Evolutionary conservation across 2,797 vertebrate species (phyloP).

Genomic region (Acanthurus lineatus): DNA sequence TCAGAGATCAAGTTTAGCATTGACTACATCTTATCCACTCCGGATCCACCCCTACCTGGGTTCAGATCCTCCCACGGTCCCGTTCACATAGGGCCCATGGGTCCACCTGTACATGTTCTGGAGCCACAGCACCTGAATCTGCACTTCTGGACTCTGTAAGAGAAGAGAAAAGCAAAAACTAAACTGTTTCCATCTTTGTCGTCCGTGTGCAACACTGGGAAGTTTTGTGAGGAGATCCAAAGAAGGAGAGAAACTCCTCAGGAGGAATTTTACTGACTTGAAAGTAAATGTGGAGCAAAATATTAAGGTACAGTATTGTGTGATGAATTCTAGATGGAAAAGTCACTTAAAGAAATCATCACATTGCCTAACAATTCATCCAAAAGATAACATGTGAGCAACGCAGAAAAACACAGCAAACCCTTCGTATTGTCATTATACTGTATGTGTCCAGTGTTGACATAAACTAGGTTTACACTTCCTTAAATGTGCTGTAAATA

Average conservation of each 20-base stretch:
- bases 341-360: constrained; percentile 8
- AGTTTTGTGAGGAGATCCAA: constrained; percentile 33
- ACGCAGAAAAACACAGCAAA: constrained; percentile 19
- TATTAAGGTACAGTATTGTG: constrained; percentile 54
- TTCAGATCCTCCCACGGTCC: constrained; percentile 81
- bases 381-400: constrained; percentile 48
- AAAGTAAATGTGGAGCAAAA: constrained; percentile 40
- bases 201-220: constrained; percentile 45
- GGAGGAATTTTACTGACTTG: constrained; percentile 43
- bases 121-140: constrained; percentile 90
- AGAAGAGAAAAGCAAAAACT: constrained; percentile 13
- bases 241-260: constrained; percentile 28
- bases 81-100: constrained; percentile 74
- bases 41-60: constrained; percentile 87
- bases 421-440: constrained; percentile 45
- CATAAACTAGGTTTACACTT: constrained; percentile 64
- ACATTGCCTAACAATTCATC: constrained; percentile 16
- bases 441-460: constrained; percentile 63
- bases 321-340: constrained; percentile 25
- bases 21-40: constrained; percentile 97
- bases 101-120: constrained; percentile 81
- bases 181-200: constrained; percentile 1
- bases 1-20: constrained; percentile 98
- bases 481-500: constrained; percentile 38
- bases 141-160: constrained; percentile 92